Evolutionary conservation across 2,888 invertebrate genomes (phyloP), one percentile per base, ranked within the genome.

Genomic region (Schizaphis graminum): DNA sequence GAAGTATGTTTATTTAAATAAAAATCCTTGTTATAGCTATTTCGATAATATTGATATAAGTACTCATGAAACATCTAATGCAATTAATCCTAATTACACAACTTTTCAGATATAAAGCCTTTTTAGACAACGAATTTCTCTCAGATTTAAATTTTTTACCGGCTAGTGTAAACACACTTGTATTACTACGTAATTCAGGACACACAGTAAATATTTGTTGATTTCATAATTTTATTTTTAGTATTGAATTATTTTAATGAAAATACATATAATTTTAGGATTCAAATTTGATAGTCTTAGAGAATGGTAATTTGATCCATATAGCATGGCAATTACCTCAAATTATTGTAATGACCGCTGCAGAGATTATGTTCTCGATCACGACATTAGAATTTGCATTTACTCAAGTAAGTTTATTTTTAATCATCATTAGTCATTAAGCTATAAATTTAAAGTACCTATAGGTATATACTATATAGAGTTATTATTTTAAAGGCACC

Each of bases 311-410:
- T 96, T 97, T 97, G 1, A 96, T 99, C 3, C 98, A 98, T 95
- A 98, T 99, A 95, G 96, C 98, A 10, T 98, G 97, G 97, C 97
- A 99, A 95, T 95, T 99, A 44, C 99, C 99, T 0, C 99, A 99
- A 96, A 99, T 99, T 95, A 96, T 99, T 91, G 96, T 99, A 35
- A 98, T 99, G 95, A 99, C 99, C 0, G 97, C 98, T 95, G 99
- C 97, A 0, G 99, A 99, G 96, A 98, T 99, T 86, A 98, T 99
- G 97, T 99, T 99, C 96, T 98, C 99, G 0, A 98, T 99, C 53
- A 99, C 99, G 0, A 99, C 99, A 0, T 96, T 99, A 47, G 98
- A 99, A 96, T 99, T 99, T 96, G 98, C 99, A 0, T 99, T 99
- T 96, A 98, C 99, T 0, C 98, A 97, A 96, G 97, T 96, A 95